Base-by-base conservation (phyloP, 2,888 invertebrate genomes). In the Halictus ligatus region DNA sequence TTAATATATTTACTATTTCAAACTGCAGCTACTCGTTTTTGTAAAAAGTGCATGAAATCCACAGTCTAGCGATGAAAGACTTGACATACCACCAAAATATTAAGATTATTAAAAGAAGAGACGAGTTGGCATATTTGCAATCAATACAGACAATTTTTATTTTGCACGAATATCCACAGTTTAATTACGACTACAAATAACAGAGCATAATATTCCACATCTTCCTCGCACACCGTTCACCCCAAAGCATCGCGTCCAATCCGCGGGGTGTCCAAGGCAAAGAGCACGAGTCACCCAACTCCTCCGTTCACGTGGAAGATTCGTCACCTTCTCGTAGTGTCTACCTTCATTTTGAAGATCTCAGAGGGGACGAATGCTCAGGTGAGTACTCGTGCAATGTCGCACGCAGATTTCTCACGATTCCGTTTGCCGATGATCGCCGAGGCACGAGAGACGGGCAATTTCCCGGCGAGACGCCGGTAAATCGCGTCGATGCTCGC, bases 391-490 rank as follows among this genome's bases (percentile, higher is more conserved):
- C 7, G 6, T 3, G n/a, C 29, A 29, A 29, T 15, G 64, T 29
- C 25, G 29, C 29, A 0, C 29, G 8, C 69, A 13, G 60, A 83
- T 75, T 85, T 79, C 83, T 83, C 85, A 85, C 85, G 85, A 79
- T 73, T 75, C 72, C 13, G 21, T 71, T 29, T 35, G 29, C 54
- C n/a, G 81, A 77, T 69, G 85, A 78, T 73, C 73, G 43, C 7
- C 40, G 13, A 43, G 78, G 74, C 48, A 48, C 29, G 35, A 21
- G 78, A 80, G 77, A 48, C 76, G 58, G 18, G 77, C 79, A 82
- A 76, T 78, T 82, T 85, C 82, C 79, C 80, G 80, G 5, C 79
- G 80, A 71, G 85, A 86, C 79, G 82, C 82, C 79, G 79, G 82
- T 85, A 80, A 82, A 86, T 82, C 86, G 85, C 71, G 79, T 35